Base-by-base conservation (phyloP, 2,113 vertebrate genomes). In the Melanerpes formicivorus region DNA sequence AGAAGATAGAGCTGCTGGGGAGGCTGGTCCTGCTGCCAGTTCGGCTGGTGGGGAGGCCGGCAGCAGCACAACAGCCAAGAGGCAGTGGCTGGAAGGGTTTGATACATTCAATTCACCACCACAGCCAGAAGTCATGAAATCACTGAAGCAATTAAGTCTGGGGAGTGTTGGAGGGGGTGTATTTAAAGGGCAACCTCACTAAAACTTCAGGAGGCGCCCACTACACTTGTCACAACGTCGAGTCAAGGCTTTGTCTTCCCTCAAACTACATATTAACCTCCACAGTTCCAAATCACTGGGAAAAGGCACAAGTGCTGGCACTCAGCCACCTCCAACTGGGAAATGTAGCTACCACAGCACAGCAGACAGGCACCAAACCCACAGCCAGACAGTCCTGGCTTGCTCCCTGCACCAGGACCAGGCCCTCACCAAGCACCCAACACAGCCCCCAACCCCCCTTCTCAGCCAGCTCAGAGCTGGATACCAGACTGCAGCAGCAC, bases 321-420 rank as follows among this genome's bases (percentile, higher is more conserved):
- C 37, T 84, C 9, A 0, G 25, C 9, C 52, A 18, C 30, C n/a
- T 10, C 14, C 1, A 1, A 34, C 18, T 1, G 5, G 44, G 44
- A 60, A 59, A 26, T 6, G 0, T 44, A 55, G 40, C 0, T 0
- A 18, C 7, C 1, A 0, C 0, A 10, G 30, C 34, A 5, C 5
- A 0, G 13, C 37, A 7, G 40, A 22, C 22, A 1, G 22, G n/a
- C 17, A 3, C 34, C 71, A n/a, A 64, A 25, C 22, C 40, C 67
- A 8, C 13, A 17, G 18, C n/a, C 40, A 13, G 15, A 34, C 65
- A 89, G 74, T 62, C 23, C 66, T 11, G 15, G 23, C 44, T 34
- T 4, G 2, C 8, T 11, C 67, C 7, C 34, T 22, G 6, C 55
- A 11, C 30, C 30, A 44, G 65, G 22, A 6, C 18, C 65, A 22